Base-by-base conservation (phyloP, 2,888 invertebrate species). In the Urechis unicinctus region DNA sequence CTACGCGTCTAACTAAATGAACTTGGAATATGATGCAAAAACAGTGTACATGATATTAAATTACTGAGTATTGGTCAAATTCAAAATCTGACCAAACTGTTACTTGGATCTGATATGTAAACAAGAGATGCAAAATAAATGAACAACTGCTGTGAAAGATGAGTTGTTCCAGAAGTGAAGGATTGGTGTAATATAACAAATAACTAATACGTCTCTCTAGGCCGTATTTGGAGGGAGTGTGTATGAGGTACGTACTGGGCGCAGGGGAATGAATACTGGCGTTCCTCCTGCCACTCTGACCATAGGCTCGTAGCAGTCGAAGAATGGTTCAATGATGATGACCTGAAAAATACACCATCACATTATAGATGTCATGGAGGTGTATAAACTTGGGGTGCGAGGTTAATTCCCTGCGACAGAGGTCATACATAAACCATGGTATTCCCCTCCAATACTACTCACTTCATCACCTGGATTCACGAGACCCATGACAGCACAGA, bases 291-390 rank as follows among this genome's bases (percentile, higher is more conserved):
- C 92, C 67, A 86, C 85, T 64, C 82, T 84, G 17, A 95, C 88
- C 89, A 97, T 94, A 1, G 94, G 93, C 65, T 89, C 91, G 72
- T 99, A 98, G 73, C 96, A 97, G 79, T 98, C 98, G 74, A 94
- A 99, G 80, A 88, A 97, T 0, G 98, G 98, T 76, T 98, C 98
- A 62, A 98, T 93, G 26, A 98, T 90, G 58, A 97, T 93, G 55
- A 92, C 94, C 81, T 95, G 64, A 9, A 66, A 61, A 43, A 29
- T 31, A 25, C 36, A 36, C n/a, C n/a, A n/a, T n/a, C n/a, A n/a
- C n/a, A n/a, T n/a, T 36, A 17, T 17, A 36, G 36, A 36, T 36
- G 36, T 17, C 36, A 36, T 17, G 17, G 36, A 17, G 36, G 41
- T 41, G 17, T 9, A 13, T 13, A 17, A 17, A 17, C 41, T 9